phyloP scores from a whole-genome alignment of 2,797 vertebrate species.

The Anolis apletophallus region DNA sequence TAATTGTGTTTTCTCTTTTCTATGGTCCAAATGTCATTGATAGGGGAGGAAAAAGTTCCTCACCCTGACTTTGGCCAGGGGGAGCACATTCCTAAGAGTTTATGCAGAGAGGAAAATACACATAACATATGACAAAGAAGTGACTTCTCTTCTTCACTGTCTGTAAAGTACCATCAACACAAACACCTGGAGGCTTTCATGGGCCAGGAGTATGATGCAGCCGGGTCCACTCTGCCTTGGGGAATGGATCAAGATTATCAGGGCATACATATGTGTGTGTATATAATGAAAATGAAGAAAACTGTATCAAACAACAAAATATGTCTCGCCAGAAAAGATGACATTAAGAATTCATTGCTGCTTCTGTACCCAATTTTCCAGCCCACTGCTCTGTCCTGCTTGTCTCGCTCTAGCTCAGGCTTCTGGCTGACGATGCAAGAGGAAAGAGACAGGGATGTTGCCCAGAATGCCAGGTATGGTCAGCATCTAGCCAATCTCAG shows the following conservation, averaged over 20 bases:
- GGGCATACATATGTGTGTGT: conserved; percentile 13
- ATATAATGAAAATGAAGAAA: conserved; percentile 52
- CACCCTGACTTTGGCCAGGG: background rate
- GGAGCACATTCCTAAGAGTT: conserved; percentile 4
- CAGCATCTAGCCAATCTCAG: conserved; percentile 63
- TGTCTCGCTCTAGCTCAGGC: conserved; percentile 62
- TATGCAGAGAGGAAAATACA: background rate
- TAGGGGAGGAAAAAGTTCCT: background rate
- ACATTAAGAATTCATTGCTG: conserved; percentile 78
- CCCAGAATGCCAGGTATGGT: conserved; percentile 31
- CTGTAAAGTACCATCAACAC: background rate
- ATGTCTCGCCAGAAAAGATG: conserved; percentile 59
- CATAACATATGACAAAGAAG: background rate
- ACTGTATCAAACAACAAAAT: conserved; percentile 56
- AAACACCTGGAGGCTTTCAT: background rate
- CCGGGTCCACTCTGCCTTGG: conserved; percentile 15
- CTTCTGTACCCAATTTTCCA: conserved; percentile 78
- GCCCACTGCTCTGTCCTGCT: conserved; percentile 74
- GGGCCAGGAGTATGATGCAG: conserved; percentile 29
- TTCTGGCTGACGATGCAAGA: conserved; percentile 46
- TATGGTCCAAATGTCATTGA: background rate
- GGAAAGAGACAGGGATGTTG: conserved; percentile 44
- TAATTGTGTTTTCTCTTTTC: background rate
- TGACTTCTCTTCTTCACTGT: background rate
- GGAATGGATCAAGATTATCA: conserved; percentile 63